A percentile compares a stretch with the other conserved stretches of the same genome.
phyloP scores from a whole-genome alignment of 1,140 invertebrate genomes.

The Drosophila serrata region DNA sequence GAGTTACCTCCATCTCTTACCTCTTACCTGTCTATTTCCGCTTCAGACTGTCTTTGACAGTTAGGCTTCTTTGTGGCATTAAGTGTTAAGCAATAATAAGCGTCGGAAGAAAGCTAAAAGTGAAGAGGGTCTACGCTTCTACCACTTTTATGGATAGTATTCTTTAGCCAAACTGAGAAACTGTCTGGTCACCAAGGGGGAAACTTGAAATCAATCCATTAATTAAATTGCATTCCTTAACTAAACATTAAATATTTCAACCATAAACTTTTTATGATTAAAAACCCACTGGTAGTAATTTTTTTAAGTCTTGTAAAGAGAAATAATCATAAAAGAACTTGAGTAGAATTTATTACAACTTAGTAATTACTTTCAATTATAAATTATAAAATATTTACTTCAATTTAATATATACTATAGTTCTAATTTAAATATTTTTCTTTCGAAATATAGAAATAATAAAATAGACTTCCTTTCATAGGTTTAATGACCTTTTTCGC shows the following conservation, averaged over 20 bases:
- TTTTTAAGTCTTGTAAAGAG: neutral
- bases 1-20: neutral
- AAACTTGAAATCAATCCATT: neutral
- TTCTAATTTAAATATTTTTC: too few relatives aligned
- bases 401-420: too few relatives aligned
- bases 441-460: too few relatives aligned
- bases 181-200: neutral
- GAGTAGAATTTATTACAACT: neutral
- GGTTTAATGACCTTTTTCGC: slow-evolving; percentile 7
- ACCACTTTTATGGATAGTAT: neutral
- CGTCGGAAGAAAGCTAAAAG: slow-evolving; percentile 21
- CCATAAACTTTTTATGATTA: neutral
- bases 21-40: slow-evolving; percentile 22
- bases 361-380: neutral
- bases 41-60: slow-evolving; percentile 31
- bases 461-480: neutral
- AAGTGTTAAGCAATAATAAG: slow-evolving; percentile 41
- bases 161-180: neutral
- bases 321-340: neutral
- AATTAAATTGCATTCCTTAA: neutral
- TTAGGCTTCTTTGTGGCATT: slow-evolving; percentile 31
- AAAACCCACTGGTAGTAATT: neutral
- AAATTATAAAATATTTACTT: neutral
- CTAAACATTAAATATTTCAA: neutral
- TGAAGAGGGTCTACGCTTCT: slow-evolving; percentile 5